These are phyloP conservation scores for Neodiprion pinetum DNA, from an alignment of 1,140 invertebrate genomes.

Conservation along the genomic window DNA sequence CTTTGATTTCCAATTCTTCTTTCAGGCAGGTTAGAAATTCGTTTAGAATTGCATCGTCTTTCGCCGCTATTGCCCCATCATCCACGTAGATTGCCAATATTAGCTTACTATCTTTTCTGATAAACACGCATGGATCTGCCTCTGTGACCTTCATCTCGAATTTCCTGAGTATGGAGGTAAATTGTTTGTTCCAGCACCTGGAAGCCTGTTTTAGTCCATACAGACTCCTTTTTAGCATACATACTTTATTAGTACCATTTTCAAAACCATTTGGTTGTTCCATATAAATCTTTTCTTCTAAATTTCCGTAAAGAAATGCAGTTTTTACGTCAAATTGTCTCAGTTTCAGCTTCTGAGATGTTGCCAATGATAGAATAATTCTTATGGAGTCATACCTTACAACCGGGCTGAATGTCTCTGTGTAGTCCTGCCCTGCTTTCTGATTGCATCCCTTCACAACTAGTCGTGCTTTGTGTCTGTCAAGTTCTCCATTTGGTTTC, in stretches of 20 bases:
- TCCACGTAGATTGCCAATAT: slow-evolving; percentile 33
- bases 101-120: slow-evolving; percentile 19
- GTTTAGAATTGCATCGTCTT: slow-evolving; percentile 19
- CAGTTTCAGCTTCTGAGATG: too few relatives aligned
- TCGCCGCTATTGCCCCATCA: slow-evolving; percentile 28
- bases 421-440: too few relatives aligned
- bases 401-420: too few relatives aligned
- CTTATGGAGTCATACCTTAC: too few relatives aligned
- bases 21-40: slow-evolving; percentile 23
- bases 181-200: slow-evolving; percentile 32
- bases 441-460: too few relatives aligned
- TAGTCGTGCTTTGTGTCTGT: too few relatives aligned
- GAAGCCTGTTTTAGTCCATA: slow-evolving; percentile 57
- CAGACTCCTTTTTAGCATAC: slow-evolving; percentile 46
- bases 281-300: too few relatives aligned
- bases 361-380: too few relatives aligned
- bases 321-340: too few relatives aligned
- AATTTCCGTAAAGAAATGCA: too few relatives aligned
- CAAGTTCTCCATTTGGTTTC: slow-evolving; percentile 31
- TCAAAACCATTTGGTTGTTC: too few relatives aligned
- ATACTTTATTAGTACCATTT: too few relatives aligned
- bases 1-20: slow-evolving; percentile 26
- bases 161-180: slow-evolving; percentile 27
- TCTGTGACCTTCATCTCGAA: slow-evolving; percentile 30
- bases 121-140: slow-evolving; percentile 37